Percentiles rank a stretch among this genome's conserved stretches.
Conservation (phyloP, 2,888 invertebrate species). For the Mimumesa dahlbomi region DNA sequence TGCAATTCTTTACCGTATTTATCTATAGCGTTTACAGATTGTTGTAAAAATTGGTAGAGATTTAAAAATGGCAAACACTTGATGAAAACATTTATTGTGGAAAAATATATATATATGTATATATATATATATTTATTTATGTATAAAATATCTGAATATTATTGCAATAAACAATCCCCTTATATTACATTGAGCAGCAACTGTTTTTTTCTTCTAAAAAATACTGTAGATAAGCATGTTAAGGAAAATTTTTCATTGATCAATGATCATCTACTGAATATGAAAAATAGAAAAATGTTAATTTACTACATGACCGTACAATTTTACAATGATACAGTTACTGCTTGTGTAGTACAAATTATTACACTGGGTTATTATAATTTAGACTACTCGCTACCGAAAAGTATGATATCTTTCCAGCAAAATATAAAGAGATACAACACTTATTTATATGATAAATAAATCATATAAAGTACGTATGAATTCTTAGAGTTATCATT, state of each 20-base stretch:
- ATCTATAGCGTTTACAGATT: not conserved
- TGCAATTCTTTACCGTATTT: constrained; percentile 4
- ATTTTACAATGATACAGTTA: constrained; percentile 20
- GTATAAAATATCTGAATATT: constrained; percentile 43
- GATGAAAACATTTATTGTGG: constrained; percentile 48
- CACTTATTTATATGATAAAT: constrained; percentile 20
- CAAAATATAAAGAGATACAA: constrained; percentile 16
- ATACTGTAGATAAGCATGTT: constrained; percentile 39
- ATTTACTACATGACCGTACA: not conserved
- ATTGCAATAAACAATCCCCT: constrained; percentile 42
- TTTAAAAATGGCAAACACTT: constrained; percentile 3
- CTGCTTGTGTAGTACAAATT: constrained; percentile 25
- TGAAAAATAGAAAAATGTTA: not conserved
- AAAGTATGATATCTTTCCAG: constrained; percentile 4
- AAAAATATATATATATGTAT: constrained; percentile 49
- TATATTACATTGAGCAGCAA: constrained; percentile 49
- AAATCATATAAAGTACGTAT: constrained; percentile 32
- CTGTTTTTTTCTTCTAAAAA: constrained; percentile 29
- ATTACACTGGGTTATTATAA: constrained; percentile 33
- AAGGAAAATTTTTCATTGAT: not conserved
- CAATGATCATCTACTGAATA: not conserved
- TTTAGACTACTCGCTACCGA: constrained; percentile 16
- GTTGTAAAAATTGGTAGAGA: too few species aligned
- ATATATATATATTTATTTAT: constrained; percentile 35
- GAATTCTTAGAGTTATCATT: constrained; percentile 12